phyloP scores from a whole-genome alignment of 64 coral and sea anemone genomes.

The Montipora cactus region DNA sequence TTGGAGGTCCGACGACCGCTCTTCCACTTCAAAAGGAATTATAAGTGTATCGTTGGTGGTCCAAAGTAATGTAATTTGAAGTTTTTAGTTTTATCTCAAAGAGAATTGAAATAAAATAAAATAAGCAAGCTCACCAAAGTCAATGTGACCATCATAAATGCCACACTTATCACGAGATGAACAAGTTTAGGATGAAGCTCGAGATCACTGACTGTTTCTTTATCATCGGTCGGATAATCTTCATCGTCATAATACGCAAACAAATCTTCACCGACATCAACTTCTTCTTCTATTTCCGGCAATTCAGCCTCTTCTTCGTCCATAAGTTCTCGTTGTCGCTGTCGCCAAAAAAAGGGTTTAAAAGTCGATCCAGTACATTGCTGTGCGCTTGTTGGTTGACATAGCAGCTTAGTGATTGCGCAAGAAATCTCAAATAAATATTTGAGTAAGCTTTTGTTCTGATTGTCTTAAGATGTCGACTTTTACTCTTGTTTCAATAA shows the following conservation, averaged over 20 bases:
- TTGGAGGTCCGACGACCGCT: too few species aligned
- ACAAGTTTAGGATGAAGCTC: constrained; percentile 31
- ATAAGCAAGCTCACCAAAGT: not conserved
- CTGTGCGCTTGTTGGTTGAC: too few species aligned
- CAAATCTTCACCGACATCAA: not conserved
- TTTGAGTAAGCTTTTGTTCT: too few species aligned
- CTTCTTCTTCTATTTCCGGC: constrained; percentile 5
- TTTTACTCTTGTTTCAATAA: too few species aligned
- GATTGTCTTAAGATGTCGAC: too few species aligned
- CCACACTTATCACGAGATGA: not conserved
- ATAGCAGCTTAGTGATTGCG: too few species aligned
- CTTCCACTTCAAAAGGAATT: too few species aligned
- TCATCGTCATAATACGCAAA: not conserved
- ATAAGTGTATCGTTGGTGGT: too few species aligned
- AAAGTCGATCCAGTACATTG: not conserved
- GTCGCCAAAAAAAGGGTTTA: not conserved
- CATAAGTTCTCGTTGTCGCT: constrained; percentile 11
- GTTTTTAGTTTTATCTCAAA: too few species aligned
- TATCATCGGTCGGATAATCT: not conserved
- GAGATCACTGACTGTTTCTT: not conserved
- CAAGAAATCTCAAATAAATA: too few species aligned
- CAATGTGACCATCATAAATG: not conserved
- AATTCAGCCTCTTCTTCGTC: constrained; percentile 5
- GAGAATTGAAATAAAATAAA: too few species aligned
- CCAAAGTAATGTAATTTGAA: too few species aligned